Evolutionary conservation across 2,888 invertebrate species (phyloP).

Genomic region (Meteorus colon): DNA sequence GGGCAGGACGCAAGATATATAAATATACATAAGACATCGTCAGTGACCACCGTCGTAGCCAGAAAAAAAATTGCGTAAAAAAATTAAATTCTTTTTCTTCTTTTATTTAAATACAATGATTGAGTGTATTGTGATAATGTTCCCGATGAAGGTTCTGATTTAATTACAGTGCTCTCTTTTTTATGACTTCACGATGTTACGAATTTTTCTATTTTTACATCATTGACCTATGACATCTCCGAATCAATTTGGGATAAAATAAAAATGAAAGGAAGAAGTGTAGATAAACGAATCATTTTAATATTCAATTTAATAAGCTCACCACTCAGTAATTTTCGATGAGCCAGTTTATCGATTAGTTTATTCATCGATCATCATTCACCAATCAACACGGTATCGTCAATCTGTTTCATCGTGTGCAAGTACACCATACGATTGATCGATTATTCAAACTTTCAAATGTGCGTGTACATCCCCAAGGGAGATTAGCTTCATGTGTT

Average conservation of each 20-base stretch:
- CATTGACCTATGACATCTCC: too few species aligned
- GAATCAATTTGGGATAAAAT: too few species aligned
- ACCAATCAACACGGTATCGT: neutral
- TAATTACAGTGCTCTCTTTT: too few species aligned
- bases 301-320: neutral
- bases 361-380: constrained; percentile 2
- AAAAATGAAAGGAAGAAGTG: too few species aligned
- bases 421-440: neutral
- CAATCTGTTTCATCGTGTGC: constrained; percentile 16
- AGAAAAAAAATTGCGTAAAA: neutral
- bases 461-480: constrained; percentile 1
- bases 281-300: too few species aligned
- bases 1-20: neutral
- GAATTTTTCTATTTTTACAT: too few species aligned
- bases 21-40: constrained; percentile 3
- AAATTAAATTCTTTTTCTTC: neutral
- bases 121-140: too few species aligned
- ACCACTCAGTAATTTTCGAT: neutral
- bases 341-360: neutral
- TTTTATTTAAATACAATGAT: neutral
- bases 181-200: too few species aligned
- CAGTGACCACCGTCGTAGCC: neutral
- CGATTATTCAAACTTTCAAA: neutral
- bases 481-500: constrained; percentile 7
- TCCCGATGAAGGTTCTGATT: too few species aligned